These are phyloP conservation scores for Tokudaia muenninki DNA, from an alignment of 2,797 vertebrate genomes.

Conservation along the genomic window DNA sequence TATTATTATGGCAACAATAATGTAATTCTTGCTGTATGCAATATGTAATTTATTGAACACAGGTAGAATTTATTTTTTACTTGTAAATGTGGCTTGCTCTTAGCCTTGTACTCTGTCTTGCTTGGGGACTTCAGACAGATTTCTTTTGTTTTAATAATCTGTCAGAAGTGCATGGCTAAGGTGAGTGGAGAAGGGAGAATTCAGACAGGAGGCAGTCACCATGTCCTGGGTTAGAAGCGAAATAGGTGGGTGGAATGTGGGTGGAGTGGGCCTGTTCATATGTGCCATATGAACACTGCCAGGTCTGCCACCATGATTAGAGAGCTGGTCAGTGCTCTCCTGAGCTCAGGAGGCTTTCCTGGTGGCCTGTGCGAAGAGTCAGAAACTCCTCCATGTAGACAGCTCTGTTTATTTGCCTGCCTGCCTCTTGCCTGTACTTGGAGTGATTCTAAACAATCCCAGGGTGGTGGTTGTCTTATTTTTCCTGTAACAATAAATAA, in stretches of 20 bases:
- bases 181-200: constrained; percentile 56
- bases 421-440: neutral
- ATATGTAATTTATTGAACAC: constrained; percentile 77
- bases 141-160: constrained; percentile 73
- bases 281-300: constrained; percentile 60
- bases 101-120: constrained; percentile 68
- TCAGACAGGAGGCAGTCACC: constrained; percentile 72
- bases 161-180: constrained; percentile 69
- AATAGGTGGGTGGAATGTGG: constrained; percentile 73
- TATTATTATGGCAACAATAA: constrained; percentile 86
- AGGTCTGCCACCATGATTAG: constrained; percentile 62
- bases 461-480: neutral
- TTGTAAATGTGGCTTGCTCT: constrained; percentile 70
- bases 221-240: constrained; percentile 73
- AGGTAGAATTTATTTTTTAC: constrained; percentile 75
- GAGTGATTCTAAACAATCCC: neutral
- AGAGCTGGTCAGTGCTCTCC: neutral
- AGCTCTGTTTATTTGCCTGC: neutral
- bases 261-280: constrained; percentile 71
- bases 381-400: neutral
- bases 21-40: constrained; percentile 81
- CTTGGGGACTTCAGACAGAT: neutral
- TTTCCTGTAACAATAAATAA: constrained; percentile 10
- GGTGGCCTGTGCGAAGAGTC: constrained; percentile 73
- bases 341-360: constrained; percentile 69